These are phyloP conservation scores for Agapornis canus DNA, from an alignment of 2,797 vertebrate species.

Conservation along the genomic window DNA sequence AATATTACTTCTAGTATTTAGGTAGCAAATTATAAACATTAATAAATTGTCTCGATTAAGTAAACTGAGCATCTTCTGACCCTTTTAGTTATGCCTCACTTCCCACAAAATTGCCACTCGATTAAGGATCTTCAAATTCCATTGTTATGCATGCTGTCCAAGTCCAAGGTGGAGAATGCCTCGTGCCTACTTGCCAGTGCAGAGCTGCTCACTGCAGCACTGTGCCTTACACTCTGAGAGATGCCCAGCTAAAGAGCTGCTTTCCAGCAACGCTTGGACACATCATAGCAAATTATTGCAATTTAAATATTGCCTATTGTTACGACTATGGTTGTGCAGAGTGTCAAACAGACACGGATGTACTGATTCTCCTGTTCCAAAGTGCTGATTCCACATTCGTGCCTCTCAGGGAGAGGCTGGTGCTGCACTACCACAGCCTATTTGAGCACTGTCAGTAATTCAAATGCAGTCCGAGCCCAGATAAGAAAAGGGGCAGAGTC, in stretches of 20 bases:
- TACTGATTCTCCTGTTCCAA: background rate
- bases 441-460: background rate
- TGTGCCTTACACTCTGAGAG: accelerated
- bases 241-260: background rate
- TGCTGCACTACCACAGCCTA: background rate
- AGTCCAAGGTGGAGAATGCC: accelerated
- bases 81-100: background rate
- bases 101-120: background rate
- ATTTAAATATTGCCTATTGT: background rate
- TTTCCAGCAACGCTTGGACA: background rate
- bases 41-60: background rate
- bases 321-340: background rate
- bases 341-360: background rate
- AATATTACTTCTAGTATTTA: background rate
- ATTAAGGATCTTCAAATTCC: background rate
- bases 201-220: background rate
- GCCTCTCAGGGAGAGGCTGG: background rate
- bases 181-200: background rate
- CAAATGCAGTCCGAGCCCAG: background rate
- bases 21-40: background rate
- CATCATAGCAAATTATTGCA: background rate
- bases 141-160: accelerated
- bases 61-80: background rate
- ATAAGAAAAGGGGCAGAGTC: background rate
- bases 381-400: background rate